A percentile compares a stretch with the other conserved stretches of the same genome.
Conservation (phyloP, 2,113 vertebrate species). For the Coryphaenoides rupestris region DNA sequence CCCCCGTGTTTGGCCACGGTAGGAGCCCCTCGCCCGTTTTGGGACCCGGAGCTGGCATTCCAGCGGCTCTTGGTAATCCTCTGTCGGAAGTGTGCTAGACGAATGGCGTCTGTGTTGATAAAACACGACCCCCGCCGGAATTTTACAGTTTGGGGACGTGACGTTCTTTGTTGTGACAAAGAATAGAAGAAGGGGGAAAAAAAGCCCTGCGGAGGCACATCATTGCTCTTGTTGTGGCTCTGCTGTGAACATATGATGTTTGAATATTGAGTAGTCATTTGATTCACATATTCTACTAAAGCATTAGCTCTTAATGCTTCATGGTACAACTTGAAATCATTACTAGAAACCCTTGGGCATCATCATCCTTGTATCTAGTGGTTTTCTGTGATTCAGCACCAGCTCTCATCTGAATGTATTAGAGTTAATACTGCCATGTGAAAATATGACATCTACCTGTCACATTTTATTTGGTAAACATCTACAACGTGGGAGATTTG, state of each 20-base stretch:
- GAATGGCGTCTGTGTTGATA: constrained; percentile 64
- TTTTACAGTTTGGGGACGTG: constrained; percentile 59
- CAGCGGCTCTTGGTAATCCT: constrained; percentile 65
- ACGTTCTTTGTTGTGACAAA: constrained; percentile 40
- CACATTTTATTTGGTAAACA: no score
- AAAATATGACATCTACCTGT: no score
- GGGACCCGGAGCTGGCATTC: constrained; percentile 68
- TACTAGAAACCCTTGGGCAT: no score
- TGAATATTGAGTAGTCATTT: no score
- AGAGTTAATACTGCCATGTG: no score
- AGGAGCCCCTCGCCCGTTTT: constrained; percentile 53
- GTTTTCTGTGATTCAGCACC: no score
- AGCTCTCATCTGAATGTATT: no score
- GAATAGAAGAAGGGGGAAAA: not conserved
- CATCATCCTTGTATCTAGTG: no score
- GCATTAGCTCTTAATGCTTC: no score
- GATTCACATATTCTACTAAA: no score
- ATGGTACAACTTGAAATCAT: no score
- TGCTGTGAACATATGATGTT: constrained; percentile 9
- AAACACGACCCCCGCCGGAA: constrained; percentile 61
- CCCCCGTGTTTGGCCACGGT: constrained; percentile 63
- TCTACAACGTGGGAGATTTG: no score
- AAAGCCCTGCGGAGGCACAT: not conserved
- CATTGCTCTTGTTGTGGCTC: constrained; percentile 5
- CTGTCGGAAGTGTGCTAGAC: constrained; percentile 68